Evolutionary conservation across 2,888 invertebrate genomes (phyloP).

Genomic region (Netelia fuscicornis): DNA sequence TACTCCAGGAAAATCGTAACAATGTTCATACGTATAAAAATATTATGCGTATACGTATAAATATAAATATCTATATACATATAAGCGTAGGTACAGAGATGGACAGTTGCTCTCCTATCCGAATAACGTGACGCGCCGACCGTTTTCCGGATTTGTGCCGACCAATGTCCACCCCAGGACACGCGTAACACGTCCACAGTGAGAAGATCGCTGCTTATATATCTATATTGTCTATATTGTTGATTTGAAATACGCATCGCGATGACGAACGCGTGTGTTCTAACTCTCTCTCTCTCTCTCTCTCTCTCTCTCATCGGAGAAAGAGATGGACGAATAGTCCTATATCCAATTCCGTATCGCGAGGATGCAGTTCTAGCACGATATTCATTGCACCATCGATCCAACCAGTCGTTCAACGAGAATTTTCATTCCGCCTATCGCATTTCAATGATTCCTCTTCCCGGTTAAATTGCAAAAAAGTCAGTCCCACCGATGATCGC

Average conservation of each 20-base stretch:
- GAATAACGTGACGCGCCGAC: slow-evolving; percentile 74
- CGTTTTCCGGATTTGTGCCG: slow-evolving; percentile 74
- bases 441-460: background rate
- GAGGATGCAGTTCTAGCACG: too few species aligned
- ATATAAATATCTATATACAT: too few species aligned
- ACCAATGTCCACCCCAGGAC: slow-evolving; percentile 67
- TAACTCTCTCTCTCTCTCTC: background rate
- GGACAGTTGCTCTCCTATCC: slow-evolving; percentile 44
- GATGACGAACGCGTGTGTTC: slow-evolving; percentile 23
- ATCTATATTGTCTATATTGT: background rate
- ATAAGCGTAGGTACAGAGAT: too few species aligned
- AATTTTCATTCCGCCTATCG: background rate
- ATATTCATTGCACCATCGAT: background rate
- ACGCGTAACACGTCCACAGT: slow-evolving; percentile 20
- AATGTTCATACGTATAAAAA: too few species aligned
- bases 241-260: slow-evolving; percentile 7
- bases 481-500: background rate
- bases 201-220: slow-evolving; percentile 6
- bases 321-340: background rate
- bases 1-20: too few species aligned
- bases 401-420: background rate
- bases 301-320: slow-evolving; percentile 1
- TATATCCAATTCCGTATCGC: background rate
- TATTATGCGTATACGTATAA: too few species aligned
- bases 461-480: background rate